Evolutionary conservation across 2,888 invertebrate genomes (phyloP), one percentile per base, ranked within the genome.

Genomic region (Sycophila texana): DNA sequence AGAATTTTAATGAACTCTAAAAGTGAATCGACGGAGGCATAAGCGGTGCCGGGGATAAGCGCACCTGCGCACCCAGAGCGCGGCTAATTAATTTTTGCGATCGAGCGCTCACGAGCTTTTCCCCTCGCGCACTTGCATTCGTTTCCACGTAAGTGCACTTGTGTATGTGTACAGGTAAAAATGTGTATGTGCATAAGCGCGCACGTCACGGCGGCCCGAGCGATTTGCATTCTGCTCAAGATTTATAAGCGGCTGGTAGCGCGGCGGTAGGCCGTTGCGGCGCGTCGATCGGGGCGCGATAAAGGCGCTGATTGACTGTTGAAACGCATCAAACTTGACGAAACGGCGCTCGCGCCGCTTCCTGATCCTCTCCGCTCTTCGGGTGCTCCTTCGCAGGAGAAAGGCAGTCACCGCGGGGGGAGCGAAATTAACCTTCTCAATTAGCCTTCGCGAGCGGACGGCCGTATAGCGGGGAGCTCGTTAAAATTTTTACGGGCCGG

Each of bases 301-400:
- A 87, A 86, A 84, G 85, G 39, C 30, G 12, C 18, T 87, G 87
- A 88, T 87, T 86, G 87, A 88, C 88, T 86, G 84, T 85, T 86
- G 87, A 86, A 86, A 87, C 85, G 85, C 82, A 81, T 83, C 78
- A 73, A 74, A 74, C 79, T 82, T 68, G 80, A 67, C 77, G 77
- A 83, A 83, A 80, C 81, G 81, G 81, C 82, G 30, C 61, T 65
- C 30, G 49, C 26, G 57, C 14, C 18, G 39, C 57, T 22, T 53
- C 30, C 16, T 60, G 22, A 7, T 57, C 61, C 22, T 16, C 18
- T 26, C n/a, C 49, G n/a, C n/a, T n/a, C n/a, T 3, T 4, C 16
- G 4, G 10, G 13, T 51, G 2, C 20, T 22, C 13, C 30, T 22
- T 39, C 26, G 20, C 13, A 13, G 53, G 63, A 66, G 71, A 79